Base-by-base conservation (phyloP, 2,113 vertebrate genomes). In the Cyprinodon brontotheroides region DNA sequence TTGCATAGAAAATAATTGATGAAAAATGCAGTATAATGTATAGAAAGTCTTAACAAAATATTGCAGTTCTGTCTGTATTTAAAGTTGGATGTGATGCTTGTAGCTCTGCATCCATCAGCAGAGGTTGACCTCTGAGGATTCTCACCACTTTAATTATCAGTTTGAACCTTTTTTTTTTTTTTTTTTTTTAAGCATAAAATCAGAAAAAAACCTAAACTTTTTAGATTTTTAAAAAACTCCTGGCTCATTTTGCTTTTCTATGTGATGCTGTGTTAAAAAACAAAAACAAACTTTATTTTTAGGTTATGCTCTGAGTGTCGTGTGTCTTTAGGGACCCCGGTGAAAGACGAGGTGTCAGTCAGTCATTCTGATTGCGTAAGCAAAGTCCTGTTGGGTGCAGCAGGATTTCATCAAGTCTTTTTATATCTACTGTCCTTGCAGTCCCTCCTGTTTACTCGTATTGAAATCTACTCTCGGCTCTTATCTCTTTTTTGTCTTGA, bases 301-400 rank as follows among this genome's bases (percentile, higher is more conserved):
- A 77, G 70, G 17, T 72, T 64, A 39, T 74, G 12, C 72, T 41
- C 63, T 0, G n/a, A n/a, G 68, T 61, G 40, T 81, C 62, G 0
- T 38, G 53, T 88, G 53, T 72, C 80, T 41, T 59, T 4, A 2
- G 29, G 47, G 64, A 68, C 78, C 50, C 0, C 48, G 65, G 17
- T 20, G 61, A 78, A 62, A 60, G 39, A 72, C 66, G 68, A 78
- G 63, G 45, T 45, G 65, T 6, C 67, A 7, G 36, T 8, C n/a
- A 41, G 15, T 71, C 39, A 63, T n/a, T 61, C 74, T 48, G 75
- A 60, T 78, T 84, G 75, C 63, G 8, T 68, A 75, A 84, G 57
- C 4, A 39, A 36, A 38, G 36, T 11, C 64, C 63, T 57, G 20
- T 57, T 72, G 38, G 64, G 17, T 77, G 39, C n/a, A 10, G 77